Evolutionary conservation across 1,140 invertebrate species (phyloP).

Genomic region (Campoletis sonorensis): DNA sequence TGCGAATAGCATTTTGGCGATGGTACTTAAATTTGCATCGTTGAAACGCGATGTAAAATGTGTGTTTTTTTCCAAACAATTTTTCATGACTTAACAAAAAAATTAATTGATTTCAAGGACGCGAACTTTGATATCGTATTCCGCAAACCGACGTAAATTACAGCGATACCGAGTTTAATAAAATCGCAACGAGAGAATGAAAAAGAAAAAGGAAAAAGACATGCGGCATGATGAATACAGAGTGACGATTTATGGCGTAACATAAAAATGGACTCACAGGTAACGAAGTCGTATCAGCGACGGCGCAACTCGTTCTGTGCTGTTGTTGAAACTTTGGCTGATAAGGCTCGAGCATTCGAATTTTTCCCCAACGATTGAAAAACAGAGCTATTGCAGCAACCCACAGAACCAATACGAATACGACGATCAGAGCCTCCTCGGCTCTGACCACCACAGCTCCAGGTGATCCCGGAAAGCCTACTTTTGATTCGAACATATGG

Average conservation of each 20-base stretch:
- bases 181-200: background rate
- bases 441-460: conserved; percentile 81
- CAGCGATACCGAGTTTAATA: too few species aligned
- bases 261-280: conserved; percentile 60
- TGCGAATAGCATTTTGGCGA: too few species aligned
- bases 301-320: conserved; percentile 83
- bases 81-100: too few species aligned
- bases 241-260: too few species aligned
- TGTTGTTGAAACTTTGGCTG: conserved; percentile 88
- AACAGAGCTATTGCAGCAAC: conserved; percentile 87
- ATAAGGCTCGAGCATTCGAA: conserved; percentile 89
- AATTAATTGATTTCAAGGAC: too few species aligned
- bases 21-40: too few species aligned
- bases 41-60: too few species aligned
- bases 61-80: too few species aligned
- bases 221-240: too few species aligned
- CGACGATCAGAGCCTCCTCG: conserved; percentile 86
- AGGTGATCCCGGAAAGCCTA: conserved; percentile 77
- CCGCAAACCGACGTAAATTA: too few species aligned
- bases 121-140: too few species aligned
- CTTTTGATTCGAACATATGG: conserved; percentile 34
- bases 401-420: conserved; percentile 86
- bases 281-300: conserved; percentile 77
- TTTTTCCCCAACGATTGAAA: conserved; percentile 92
- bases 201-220: background rate